phyloP scores from a whole-genome alignment of 2,113 vertebrate species.

The Bungarus multicinctus region DNA sequence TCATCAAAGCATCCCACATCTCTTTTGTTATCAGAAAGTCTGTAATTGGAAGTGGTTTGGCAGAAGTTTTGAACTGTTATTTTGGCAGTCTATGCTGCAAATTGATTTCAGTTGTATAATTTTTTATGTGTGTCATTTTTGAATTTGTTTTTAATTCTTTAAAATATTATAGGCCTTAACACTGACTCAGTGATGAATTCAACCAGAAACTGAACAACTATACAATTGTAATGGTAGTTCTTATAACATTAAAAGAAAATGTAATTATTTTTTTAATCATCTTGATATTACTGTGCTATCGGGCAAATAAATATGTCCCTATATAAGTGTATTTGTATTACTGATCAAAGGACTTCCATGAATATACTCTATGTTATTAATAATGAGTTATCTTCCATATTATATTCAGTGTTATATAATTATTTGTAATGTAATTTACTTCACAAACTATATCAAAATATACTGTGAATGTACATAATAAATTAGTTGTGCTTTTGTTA shows the following conservation, averaged over 20 bases:
- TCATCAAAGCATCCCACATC: conserved; percentile 35
- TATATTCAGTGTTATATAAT: background rate
- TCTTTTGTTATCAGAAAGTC: conserved; percentile 48
- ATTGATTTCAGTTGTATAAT: conserved; percentile 52
- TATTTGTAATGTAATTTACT: background rate
- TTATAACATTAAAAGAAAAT: background rate
- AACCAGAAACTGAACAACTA: conserved; percentile 38
- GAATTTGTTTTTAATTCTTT: conserved; percentile 69
- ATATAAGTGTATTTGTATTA: background rate
- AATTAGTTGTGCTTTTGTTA: background rate
- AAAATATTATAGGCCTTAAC: conserved; percentile 53
- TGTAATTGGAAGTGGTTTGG: conserved; percentile 52
- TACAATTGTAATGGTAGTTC: background rate
- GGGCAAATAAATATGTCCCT: background rate
- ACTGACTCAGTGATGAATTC: conserved; percentile 32
- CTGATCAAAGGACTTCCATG: background rate
- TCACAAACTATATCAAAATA: background rate
- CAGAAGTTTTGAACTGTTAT: conserved; percentile 53
- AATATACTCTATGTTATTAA: background rate
- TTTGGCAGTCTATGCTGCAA: conserved; percentile 60
- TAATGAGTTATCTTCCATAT: background rate
- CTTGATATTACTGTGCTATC: background rate
- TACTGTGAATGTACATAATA: background rate
- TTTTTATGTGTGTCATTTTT: conserved; percentile 67
- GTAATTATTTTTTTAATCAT: background rate